Base-by-base conservation (phyloP, 2,113 vertebrate species). In the Campylomormyrus tamandua region DNA sequence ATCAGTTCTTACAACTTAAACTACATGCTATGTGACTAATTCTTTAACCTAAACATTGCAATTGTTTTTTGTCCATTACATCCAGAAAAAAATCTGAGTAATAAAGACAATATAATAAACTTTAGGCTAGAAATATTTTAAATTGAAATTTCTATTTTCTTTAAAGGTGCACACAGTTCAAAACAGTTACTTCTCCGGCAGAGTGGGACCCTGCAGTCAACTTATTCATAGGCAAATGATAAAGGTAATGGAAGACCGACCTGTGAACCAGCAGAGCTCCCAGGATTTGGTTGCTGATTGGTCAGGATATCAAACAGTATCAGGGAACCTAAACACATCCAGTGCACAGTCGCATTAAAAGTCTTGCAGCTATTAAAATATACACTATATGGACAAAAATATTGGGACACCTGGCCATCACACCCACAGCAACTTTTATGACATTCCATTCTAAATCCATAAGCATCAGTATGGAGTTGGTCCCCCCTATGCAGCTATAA, bases 291-390 rank as follows among this genome's bases (percentile, higher is more conserved):
- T 89, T 95, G 95, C 94, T 98, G 97, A 95, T 97, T 97, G 0
- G 96, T 97, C 93, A 98, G 96, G 89, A 98, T 96, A 91, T 98
- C 97, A 92, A 98, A 98, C 90, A 98, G 90, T 91, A 98, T 98
- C 90, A 98, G 95, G 0, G 97, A 98, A 88, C 97, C 97, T 97
- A 87, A 27, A 62, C 15, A 87, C 42, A 39, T 24, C 49, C 53
- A 84, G 56, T 21, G 31, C 42, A 83, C 77, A 83, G 31, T 83
- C 42, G 42, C 35, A 83, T 80, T 80, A 80, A 17, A 80, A 39
- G 27, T 39, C 21, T 5, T 24, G 83, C 21, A 4, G 56, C 56
- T 62, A 62, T 62, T 62, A 62, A 62, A n/a, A 62, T n/a, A n/a
- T 62, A 62, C 56, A 62, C 56, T n/a, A 62, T 62, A 62, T 62